Evolutionary conservation across 2,888 invertebrate species (phyloP).

Genomic region (Gari tellinella): DNA sequence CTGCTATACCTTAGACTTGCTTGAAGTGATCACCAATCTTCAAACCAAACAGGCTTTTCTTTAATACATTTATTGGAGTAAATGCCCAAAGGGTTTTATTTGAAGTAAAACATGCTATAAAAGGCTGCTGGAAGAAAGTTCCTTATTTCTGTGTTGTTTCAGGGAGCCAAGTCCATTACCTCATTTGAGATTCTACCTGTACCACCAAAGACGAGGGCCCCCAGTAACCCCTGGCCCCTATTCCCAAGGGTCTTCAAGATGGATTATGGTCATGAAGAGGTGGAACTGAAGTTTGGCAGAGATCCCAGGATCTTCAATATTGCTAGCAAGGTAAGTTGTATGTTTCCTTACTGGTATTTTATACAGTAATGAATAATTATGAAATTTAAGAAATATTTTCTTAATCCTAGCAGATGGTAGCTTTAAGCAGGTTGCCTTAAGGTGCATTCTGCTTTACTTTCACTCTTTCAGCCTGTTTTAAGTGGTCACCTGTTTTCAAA

Average conservation of each 20-base stretch:
- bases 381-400: too few species aligned
- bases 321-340: constrained; percentile 90
- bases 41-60: too few species aligned
- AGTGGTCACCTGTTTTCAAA: neutral
- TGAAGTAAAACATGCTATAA: too few species aligned
- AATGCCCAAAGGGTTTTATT: too few species aligned
- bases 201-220: constrained; percentile 91
- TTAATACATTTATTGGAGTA: too few species aligned
- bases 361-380: too few species aligned
- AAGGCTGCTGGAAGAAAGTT: neutral
- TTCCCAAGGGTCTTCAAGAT: constrained; percentile 98
- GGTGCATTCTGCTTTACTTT: too few species aligned
- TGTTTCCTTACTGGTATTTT: too few species aligned
- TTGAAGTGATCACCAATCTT: too few species aligned
- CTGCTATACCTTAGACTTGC: too few species aligned
- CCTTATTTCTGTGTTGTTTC: constrained; percentile 71
- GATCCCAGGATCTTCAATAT: constrained; percentile 98
- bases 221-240: constrained; percentile 99
- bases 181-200: constrained; percentile 99
- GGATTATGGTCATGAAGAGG: constrained; percentile 99
- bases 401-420: constrained; percentile 1
- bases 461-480: too few species aligned
- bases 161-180: constrained; percentile 96
- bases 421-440: too few species aligned
- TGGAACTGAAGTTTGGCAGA: constrained; percentile 87